Percentiles rank a stretch among this genome's conserved stretches.
These are phyloP conservation scores for Acrobasis repandana DNA, from an alignment of 2,888 invertebrate species.

Conservation along the genomic window DNA sequence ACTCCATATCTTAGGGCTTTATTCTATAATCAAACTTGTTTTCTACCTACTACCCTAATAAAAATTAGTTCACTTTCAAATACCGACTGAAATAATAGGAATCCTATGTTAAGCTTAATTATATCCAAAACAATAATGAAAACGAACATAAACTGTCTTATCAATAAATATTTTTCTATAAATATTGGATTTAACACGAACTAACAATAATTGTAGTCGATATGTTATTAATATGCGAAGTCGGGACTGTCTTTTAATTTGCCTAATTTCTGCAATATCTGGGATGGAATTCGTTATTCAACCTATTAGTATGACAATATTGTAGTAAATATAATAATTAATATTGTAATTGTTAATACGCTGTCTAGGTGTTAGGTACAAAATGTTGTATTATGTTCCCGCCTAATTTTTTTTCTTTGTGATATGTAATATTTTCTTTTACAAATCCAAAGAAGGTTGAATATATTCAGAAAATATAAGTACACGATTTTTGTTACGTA, in stretches of 20 bases:
- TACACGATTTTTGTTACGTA: conserved; percentile 16
- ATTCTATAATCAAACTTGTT: no score
- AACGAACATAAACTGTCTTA: conserved; percentile 43
- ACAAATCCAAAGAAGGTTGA: conserved; percentile 20
- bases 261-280: conserved; percentile 68
- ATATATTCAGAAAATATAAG: conserved; percentile 19
- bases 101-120: conserved; percentile 42
- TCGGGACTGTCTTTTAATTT: conserved; percentile 51
- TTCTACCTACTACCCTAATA: no score
- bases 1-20: background rate
- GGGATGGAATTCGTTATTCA: conserved; percentile 68
- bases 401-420: conserved; percentile 42
- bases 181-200: conserved; percentile 58
- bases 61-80: background rate
- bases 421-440: conserved; percentile 22
- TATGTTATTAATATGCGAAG: conserved; percentile 45
- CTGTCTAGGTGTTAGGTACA: conserved; percentile 63
- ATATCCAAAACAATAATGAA: conserved; percentile 19
- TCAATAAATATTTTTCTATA: conserved; percentile 73
- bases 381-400: conserved; percentile 46
- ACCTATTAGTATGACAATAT: conserved; percentile 76
- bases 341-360: conserved; percentile 55
- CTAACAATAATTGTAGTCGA: conserved; percentile 40
- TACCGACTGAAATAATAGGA: conserved; percentile 26
- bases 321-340: conserved; percentile 56